Evolutionary conservation across 2,113 vertebrate genomes (phyloP), one percentile per base, ranked within the genome.

Genomic region (Eptesicus fuscus): DNA sequence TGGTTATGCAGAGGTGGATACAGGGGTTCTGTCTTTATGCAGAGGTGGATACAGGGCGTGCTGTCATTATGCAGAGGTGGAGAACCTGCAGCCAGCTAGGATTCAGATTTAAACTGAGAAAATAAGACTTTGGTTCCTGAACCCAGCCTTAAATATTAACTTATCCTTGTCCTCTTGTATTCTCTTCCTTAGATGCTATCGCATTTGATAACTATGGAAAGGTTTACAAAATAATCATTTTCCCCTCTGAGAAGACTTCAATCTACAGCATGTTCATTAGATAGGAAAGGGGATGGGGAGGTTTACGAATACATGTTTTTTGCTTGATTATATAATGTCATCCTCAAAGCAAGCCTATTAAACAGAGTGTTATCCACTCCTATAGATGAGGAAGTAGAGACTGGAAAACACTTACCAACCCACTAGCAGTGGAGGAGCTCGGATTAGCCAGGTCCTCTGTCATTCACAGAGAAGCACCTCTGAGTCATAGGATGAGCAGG

Each of bases 341-440:
- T n/a, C 37, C 35, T 70, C 23, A 25, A 17, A 82, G 25, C 3
- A 13, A 32, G 44, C 47, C 56, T 47, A 6, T 2, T 7, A 65
- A 12, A 49, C 1, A 44, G 7, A 22, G 8, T 9, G 8, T 44
- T 30, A 25, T n/a, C 30, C 23, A 28, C 23, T 70, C 49, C 51
- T 37, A 67, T 9, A 11, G 23, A 32, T 10, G 30, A n/a, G 5
- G 10, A 74, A 40, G 44, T 18, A 11, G 22, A 79, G 3, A 16
- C 6, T 42, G 3, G 16, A n/a, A 73, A 51, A 14, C 1, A 0
- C 32, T 30, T 1, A 8, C 9, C 28, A 5, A 12, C 7, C 7
- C 14, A 2, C 16, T 10, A 23, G 42, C 63, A 8, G 44, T 20
- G 5, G 14, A 35, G 30, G 74, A 79, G 11, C 30, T 11, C 1